Evolutionary conservation across 2,113 vertebrate species (phyloP).

Genomic region (Machaerirhynchus nigripectus): DNA sequence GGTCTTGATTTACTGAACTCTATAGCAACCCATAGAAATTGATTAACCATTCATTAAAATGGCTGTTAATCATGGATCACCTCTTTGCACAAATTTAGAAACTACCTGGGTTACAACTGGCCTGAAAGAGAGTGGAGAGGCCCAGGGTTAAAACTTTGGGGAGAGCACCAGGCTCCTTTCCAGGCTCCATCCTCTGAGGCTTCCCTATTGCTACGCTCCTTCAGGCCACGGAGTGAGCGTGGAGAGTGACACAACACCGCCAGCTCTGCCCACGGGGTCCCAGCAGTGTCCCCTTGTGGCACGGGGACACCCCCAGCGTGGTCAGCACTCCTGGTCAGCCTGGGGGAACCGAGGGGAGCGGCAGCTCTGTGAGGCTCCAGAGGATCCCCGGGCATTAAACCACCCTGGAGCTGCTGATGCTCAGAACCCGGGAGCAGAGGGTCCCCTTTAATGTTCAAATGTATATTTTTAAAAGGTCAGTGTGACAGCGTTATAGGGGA

Average conservation of each 20-base stretch:
- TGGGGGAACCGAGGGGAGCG: accelerated
- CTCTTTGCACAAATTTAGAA: background rate
- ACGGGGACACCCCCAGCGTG: accelerated
- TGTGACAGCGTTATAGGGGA: background rate
- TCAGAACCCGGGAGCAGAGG: background rate
- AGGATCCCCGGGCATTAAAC: background rate
- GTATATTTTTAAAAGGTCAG: background rate
- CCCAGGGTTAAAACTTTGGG: background rate
- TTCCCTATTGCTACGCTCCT: background rate
- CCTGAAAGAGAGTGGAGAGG: background rate
- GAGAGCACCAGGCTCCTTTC: background rate
- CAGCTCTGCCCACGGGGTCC: background rate
- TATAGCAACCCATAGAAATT: conserved; percentile 29
- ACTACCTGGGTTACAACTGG: background rate
- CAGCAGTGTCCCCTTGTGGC: background rate
- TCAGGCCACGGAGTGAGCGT: accelerated
- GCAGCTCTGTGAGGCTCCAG: background rate
- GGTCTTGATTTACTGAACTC: conserved; percentile 23
- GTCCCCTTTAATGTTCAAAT: background rate
- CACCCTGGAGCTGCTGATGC: background rate
- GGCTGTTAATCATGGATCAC: background rate
- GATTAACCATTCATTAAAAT: conserved; percentile 41
- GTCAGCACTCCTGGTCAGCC: accelerated
- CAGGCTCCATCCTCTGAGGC: background rate
- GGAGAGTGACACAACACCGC: background rate